A percentile compares a stretch with the other conserved stretches of the same genome.
phyloP scores from a whole-genome alignment of 2,797 vertebrate species.

The Scleropages formosus region DNA sequence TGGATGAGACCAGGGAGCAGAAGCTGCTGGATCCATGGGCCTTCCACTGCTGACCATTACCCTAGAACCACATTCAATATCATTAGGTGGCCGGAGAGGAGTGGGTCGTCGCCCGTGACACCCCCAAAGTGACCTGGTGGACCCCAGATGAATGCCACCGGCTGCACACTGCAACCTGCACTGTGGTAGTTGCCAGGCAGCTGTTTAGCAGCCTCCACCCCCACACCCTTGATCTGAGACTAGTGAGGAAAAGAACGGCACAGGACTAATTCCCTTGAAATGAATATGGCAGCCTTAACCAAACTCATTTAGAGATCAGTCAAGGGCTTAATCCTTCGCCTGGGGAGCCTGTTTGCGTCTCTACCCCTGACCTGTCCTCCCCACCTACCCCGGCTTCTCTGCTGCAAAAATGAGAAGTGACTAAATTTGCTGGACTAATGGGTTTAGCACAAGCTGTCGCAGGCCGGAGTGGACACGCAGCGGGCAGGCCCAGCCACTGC shows the following conservation, averaged over 20 bases:
- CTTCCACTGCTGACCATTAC: too few relatives aligned
- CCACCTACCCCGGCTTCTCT: slow-evolving; percentile 46
- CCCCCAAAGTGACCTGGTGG: not conserved
- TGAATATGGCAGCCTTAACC: slow-evolving; percentile 75
- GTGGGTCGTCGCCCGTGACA: not conserved
- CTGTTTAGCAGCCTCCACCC: not conserved
- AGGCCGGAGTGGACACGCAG: slow-evolving; percentile 40
- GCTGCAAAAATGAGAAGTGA: slow-evolving; percentile 64
- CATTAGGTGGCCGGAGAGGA: too few relatives aligned
- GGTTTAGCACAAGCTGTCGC: slow-evolving; percentile 79
- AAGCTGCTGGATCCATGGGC: too few relatives aligned
- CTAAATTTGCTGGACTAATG: slow-evolving; percentile 78
- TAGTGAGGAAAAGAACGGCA: slow-evolving; percentile 62
- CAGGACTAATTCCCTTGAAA: slow-evolving; percentile 72
- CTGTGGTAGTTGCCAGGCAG: not conserved
- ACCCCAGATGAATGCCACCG: not conserved
- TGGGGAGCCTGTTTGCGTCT: slow-evolving; percentile 64
- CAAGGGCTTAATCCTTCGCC: slow-evolving; percentile 64
- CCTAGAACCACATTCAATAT: too few relatives aligned
- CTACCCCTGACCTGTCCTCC: slow-evolving; percentile 44
- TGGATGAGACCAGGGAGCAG: too few relatives aligned
- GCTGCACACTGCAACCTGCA: too few relatives aligned
- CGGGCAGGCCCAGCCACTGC: not conserved
- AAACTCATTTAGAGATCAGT: slow-evolving; percentile 82
- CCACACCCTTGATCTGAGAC: not conserved